A percentile compares a stretch with the other conserved stretches of the same genome.
Evolutionary conservation across 2,113 vertebrate species (phyloP).

Genomic region (Alligator mississippiensis): DNA sequence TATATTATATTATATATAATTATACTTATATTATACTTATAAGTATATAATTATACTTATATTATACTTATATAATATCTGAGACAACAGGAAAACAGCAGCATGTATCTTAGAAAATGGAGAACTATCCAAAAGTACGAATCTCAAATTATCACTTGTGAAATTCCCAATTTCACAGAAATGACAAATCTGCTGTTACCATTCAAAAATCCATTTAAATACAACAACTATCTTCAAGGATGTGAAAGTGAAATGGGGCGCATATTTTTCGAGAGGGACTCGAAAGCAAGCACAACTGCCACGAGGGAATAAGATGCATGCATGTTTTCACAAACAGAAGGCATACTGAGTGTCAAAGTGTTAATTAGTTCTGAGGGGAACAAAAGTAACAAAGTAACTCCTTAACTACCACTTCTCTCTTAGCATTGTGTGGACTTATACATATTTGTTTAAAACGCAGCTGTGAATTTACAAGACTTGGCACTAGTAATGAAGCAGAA

Average conservation of each 20-base stretch:
- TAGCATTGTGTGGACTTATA: neutral
- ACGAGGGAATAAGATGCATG: neutral
- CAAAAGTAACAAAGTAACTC: neutral
- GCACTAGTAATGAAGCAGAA: neutral
- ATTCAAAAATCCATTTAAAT: neutral
- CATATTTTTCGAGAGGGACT: neutral
- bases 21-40: too few relatives aligned
- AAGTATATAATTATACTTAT: neutral
- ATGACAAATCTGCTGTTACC: neutral
- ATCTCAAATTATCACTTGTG: neutral
- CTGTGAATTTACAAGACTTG: neutral
- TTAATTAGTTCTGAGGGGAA: slow-evolving; percentile 42
- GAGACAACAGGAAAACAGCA: neutral
- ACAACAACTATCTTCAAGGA: neutral
- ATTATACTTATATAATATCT: neutral
- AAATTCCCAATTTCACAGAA: neutral
- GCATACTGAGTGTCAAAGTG: neutral
- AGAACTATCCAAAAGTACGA: neutral
- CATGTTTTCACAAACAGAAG: neutral
- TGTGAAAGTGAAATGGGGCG: neutral
- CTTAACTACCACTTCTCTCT: neutral
- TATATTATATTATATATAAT: too few relatives aligned
- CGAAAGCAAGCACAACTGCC: neutral
- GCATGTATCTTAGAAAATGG: neutral
- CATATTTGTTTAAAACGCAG: neutral